phyloP scores from a whole-genome alignment of 2,888 invertebrate genomes.

The Sisyra terminalis region DNA sequence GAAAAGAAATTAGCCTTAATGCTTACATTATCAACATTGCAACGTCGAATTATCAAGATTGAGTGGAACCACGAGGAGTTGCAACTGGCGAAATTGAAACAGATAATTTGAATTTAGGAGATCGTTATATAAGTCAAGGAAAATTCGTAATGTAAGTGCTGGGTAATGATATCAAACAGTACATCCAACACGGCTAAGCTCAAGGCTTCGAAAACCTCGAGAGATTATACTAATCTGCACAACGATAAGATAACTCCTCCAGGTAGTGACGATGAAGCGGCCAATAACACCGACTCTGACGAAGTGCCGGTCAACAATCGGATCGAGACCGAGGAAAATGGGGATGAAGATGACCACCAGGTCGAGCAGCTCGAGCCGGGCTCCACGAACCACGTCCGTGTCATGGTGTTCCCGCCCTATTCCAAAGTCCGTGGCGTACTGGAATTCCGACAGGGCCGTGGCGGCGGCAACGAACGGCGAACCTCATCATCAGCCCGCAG shows the following conservation, averaged over 20 bases:
- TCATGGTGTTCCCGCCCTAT: constrained; percentile 7
- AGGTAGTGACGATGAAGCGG: constrained; percentile 13
- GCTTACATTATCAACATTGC: no score
- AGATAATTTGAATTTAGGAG: no score
- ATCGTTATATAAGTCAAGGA: no score
- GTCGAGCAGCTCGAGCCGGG: no score
- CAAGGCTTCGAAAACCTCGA: constrained; percentile 38
- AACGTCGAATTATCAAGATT: no score
- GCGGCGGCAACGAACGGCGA: constrained; percentile 3
- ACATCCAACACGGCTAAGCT: constrained; percentile 35
- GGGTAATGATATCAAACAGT: constrained; percentile 50
- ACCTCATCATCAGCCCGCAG: constrained; percentile 6
- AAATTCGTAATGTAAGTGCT: constrained; percentile 25
- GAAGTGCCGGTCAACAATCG: neutral
- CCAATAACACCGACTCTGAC: constrained; percentile 9
- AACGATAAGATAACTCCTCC: constrained; percentile 27
- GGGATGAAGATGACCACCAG: constrained; percentile 15
- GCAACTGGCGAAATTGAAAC: neutral
- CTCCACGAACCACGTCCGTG: neutral
- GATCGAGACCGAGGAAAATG: constrained; percentile 21
- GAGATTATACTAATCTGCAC: constrained; percentile 29
- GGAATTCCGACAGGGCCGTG: constrained; percentile 8
- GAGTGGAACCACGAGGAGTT: no score
- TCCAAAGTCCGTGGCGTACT: constrained; percentile 5
- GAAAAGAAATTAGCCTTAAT: no score